Evolutionary conservation across 2,797 vertebrate genomes (phyloP).

Genomic region (Synaphobranchus kaupii): DNA sequence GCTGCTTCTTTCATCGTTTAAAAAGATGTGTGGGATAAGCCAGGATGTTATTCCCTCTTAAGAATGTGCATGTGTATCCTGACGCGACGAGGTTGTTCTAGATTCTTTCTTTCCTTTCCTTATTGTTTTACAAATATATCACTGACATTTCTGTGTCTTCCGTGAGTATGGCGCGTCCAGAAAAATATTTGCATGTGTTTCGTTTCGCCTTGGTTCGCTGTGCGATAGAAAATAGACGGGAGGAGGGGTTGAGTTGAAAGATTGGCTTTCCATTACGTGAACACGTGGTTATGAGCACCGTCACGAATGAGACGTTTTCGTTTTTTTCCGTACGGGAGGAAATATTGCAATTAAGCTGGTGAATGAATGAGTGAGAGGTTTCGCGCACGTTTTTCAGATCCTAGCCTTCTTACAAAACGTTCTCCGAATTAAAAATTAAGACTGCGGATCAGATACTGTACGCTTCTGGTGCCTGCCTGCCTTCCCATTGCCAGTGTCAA

Average conservation of each 20-base stretch:
- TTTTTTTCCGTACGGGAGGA: constrained; percentile 22
- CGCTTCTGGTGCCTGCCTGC: not conserved
- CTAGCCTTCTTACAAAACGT: not conserved
- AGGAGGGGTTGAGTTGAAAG: constrained; percentile 73
- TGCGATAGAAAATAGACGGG: constrained; percentile 42
- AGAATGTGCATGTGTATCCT: constrained; percentile 23
- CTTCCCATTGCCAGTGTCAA: constrained; percentile 18
- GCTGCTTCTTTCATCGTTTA: constrained; percentile 51
- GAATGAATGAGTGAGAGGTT: constrained; percentile 8
- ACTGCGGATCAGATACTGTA: constrained; percentile 3
- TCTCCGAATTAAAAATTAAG: constrained; percentile 22
- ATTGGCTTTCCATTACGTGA: constrained; percentile 73
- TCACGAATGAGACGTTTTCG: constrained; percentile 34
- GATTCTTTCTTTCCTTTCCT: constrained; percentile 20
- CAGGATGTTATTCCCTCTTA: constrained; percentile 25
- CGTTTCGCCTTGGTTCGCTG: constrained; percentile 52
- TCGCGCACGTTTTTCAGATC: constrained; percentile 1
- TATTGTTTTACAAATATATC: constrained; percentile 24
- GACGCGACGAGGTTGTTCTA: constrained; percentile 15
- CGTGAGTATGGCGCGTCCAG: constrained; percentile 65
- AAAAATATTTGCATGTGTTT: constrained; percentile 60
- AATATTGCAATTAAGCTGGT: constrained; percentile 25
- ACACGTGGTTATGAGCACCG: constrained; percentile 66
- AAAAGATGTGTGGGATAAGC: constrained; percentile 23
- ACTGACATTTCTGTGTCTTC: constrained; percentile 34